Conservation (phyloP, 2,888 invertebrate species). For the Nebria brevicollis region DNA sequence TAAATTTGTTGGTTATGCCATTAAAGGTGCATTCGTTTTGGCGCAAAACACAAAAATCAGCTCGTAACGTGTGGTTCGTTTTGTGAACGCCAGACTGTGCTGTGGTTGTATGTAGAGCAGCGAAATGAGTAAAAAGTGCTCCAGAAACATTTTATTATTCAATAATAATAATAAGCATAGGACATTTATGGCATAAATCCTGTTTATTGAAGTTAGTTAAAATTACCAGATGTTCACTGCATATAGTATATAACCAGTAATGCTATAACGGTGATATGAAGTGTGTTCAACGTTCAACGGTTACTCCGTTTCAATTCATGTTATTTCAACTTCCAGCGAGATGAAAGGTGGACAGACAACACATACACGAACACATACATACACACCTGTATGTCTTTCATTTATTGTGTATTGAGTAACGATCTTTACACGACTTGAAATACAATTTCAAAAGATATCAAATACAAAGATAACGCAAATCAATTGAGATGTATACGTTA, state of each 20-base stretch:
- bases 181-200: background rate
- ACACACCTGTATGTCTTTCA: background rate
- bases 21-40: too few relatives aligned
- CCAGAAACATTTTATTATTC: background rate
- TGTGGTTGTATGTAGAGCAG: too few relatives aligned
- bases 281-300: background rate
- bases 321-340: background rate
- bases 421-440: background rate
- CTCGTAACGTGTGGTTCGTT: too few relatives aligned
- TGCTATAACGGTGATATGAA: background rate
- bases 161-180: background rate
- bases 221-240: background rate
- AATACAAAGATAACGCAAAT: background rate
- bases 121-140: too few relatives aligned
- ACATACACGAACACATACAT: background rate
- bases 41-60: too few relatives aligned
- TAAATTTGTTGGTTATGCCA: too few relatives aligned
- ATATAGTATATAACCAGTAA: background rate
- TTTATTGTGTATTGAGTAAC: constrained; percentile 1
- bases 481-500: too few relatives aligned
- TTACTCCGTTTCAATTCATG: constrained; percentile 1
- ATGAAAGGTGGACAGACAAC: background rate
- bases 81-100: too few relatives aligned
- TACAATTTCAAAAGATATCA: background rate
- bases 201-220: background rate